Base-by-base conservation (phyloP, 2,113 vertebrate species). In the Boulengeromyrus knoepffleri region DNA sequence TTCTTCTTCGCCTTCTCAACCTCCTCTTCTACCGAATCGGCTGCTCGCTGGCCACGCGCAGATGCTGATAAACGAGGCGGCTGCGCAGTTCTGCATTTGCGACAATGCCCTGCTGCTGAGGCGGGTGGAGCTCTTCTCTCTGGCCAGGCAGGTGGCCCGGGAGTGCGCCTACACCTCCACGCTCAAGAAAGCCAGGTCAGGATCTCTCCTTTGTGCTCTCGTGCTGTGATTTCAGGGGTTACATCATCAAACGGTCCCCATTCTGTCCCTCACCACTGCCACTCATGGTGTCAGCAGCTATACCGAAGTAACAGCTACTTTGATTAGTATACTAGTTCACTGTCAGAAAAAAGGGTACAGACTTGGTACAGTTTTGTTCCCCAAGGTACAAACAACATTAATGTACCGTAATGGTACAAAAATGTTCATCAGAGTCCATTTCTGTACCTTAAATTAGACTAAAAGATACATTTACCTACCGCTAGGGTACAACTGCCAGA, bases 1-100 rank as follows among this genome's bases (percentile, higher is more conserved):
- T 9, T n/a, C 19, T 85, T 10, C 21, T 85, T 47, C 45, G 4
- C 39, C 45, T 17, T 42, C 5, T 42, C 31, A 6, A 21, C 77
- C 39, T 45, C 39, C 77, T 21, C 77, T 45, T 45, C 77, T 42
- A 1, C 45, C 3, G 49, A 36, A 87, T n/a, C 47, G 46, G 46
- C 21, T 80, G 90, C 58, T 36, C 12, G 92, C 86, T 90, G 92
- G 91, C 91, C 90, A 49, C 90, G 91, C 92, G 89, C 94, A 99
- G 98, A 92, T 99, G 93, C 98, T 98, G 94, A 98, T 99, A 95
- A 99, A 99, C 0, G 98, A 99, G 93, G 98, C 98, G 0, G 97
- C 98, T 0, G 98, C 98, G 27, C 98, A 98, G 95, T 99, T 99
- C 95, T 99, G 98, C 93, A 97, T 98, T 93, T 96, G 97, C 8